These are phyloP conservation scores for Aphidius ervi DNA, from an alignment of 1,140 invertebrate genomes.

Conservation along the genomic window DNA sequence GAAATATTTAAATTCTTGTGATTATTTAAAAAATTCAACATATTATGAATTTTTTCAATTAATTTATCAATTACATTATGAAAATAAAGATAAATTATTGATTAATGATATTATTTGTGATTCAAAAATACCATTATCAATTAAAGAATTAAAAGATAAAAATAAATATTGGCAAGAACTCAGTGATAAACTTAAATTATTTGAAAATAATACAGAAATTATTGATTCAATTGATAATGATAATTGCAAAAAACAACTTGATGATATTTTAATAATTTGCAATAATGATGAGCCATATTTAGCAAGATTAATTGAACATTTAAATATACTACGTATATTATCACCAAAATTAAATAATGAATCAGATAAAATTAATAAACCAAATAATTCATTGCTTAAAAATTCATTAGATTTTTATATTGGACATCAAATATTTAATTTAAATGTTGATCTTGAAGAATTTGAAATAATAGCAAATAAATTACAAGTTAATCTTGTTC, in stretches of 20 bases:
- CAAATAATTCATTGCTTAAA: constrained; percentile 32
- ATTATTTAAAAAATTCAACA: constrained; percentile 31
- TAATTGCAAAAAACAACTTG: constrained; percentile 24
- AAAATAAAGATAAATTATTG: constrained; percentile 26
- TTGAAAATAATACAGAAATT: constrained; percentile 18
- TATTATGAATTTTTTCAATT: constrained; percentile 31
- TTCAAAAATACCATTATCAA: constrained; percentile 30
- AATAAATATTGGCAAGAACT: constrained; percentile 37
- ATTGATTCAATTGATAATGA: constrained; percentile 11
- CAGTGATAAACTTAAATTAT: constrained; percentile 15
- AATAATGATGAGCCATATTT: constrained; percentile 34
- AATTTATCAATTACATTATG: constrained; percentile 35
- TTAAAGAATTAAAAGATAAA: constrained; percentile 32
- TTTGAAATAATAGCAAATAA: constrained; percentile 55
- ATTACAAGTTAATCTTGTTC: constrained; percentile 58
- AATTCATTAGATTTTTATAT: constrained; percentile 43
- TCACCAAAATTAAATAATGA: constrained; percentile 29
- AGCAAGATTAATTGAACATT: constrained; percentile 31
- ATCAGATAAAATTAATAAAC: constrained; percentile 22
- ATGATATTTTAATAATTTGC: constrained; percentile 28
- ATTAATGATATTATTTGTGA: constrained; percentile 34
- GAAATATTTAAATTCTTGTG: constrained; percentile 36
- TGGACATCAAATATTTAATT: constrained; percentile 57
- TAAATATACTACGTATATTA: constrained; percentile 34
- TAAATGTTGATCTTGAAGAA: constrained; percentile 52